These are phyloP conservation scores for Pachycephala philippinensis DNA, from an alignment of 2,113 vertebrate species.

Conservation along the genomic window DNA sequence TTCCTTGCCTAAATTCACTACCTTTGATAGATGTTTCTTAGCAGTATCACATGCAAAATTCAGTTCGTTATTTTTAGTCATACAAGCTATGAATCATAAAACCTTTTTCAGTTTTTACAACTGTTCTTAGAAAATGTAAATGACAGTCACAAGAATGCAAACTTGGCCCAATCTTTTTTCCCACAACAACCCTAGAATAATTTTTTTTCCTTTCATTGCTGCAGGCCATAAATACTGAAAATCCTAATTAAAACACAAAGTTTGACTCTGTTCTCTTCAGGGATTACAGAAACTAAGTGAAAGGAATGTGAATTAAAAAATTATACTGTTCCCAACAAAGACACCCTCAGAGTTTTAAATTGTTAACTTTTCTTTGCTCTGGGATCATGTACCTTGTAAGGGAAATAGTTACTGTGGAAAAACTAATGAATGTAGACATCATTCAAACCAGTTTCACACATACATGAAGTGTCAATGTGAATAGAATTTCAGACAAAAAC, in stretches of 20 bases:
- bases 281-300: conserved; percentile 45
- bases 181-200: conserved; percentile 5
- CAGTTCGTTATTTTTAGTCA: background rate
- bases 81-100: background rate
- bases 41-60: background rate
- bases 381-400: conserved; percentile 18
- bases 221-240: conserved; percentile 45
- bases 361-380: conserved; percentile 58
- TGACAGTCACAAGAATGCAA: background rate
- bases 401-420: conserved; percentile 54
- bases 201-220: conserved; percentile 28
- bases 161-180: background rate
- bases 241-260: conserved; percentile 63
- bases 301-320: conserved; percentile 56
- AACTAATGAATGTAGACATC: conserved; percentile 55
- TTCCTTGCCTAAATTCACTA: background rate
- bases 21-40: background rate
- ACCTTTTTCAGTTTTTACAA: conserved; percentile 19
- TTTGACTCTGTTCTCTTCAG: conserved; percentile 54
- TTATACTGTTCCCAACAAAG: conserved; percentile 40
- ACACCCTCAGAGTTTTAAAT: conserved; percentile 34
- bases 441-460: conserved; percentile 47
- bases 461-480: conserved; percentile 54
- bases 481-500: conserved; percentile 68
- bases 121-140: conserved; percentile 30